Base-by-base conservation (phyloP, 2,797 vertebrate species). In the Gephyroberyx darwinii region DNA sequence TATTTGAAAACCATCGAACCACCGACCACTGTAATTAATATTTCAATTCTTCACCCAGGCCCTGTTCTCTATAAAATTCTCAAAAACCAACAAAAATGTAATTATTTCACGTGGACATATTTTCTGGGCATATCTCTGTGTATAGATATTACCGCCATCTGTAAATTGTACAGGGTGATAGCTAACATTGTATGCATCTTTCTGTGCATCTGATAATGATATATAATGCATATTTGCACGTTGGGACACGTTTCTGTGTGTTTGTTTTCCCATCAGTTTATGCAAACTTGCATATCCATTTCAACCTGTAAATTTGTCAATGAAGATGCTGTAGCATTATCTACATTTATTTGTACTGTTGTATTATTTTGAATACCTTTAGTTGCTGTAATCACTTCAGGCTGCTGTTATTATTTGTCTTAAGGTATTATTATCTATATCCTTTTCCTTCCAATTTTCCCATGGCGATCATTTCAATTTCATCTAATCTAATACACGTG, bases 331-430 rank as follows among this genome's bases (percentile, higher is more conserved):
- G 5, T 45, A 5, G 43, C 5, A 16, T 16, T 45, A 45, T 45
- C 14, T 45, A 14, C 16, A 45, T 45, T 45, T 45, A 45, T 16
- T 45, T 45, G 43, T 45, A 43, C 12, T 65, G 57, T 19, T 19
- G 2, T 31, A 45, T 45, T 14, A 13, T 7, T 31, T 50, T 14
- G 5, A 26, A 65, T 17, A 20, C 7, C 45, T 69, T 41, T 62
- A 2, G 31, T 17, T n/a, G 45, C 19, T 66, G 16, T 17, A 55
- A 58, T 50, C 20, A 45, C 20, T 69, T 56, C 51, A 26, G 26
- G 26, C 55, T 53, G 48, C 75, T 69, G n/a, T 33, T 4, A 51
- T 43, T 33, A 17, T n/a, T 39, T 54, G n/a, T n/a, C n/a, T n/a
- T n/a, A n/a, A 14, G 39, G 37, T 35, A 14, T 64, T 60, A 2